Evolutionary conservation across 2,888 invertebrate species (phyloP).

Genomic region (Antheraea yamamai): DNA sequence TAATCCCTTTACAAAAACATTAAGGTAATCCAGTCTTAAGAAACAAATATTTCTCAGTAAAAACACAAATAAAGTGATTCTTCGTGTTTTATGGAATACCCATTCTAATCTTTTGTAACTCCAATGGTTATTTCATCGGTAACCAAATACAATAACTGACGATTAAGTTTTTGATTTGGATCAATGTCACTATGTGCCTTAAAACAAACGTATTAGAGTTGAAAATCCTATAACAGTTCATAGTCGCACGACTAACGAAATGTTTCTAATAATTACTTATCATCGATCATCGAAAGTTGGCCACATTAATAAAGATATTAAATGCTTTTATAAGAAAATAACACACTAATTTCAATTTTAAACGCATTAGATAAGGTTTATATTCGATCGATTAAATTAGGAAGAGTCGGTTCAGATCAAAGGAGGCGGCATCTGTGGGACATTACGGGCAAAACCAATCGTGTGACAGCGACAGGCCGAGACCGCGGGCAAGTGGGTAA

Average conservation of each 20-base stretch:
- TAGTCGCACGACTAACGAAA: conserved; percentile 69
- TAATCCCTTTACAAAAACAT: not conserved
- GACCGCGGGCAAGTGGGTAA: conserved; percentile 30
- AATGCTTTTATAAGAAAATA: conserved; percentile 52
- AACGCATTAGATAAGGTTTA: conserved; percentile 13
- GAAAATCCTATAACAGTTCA: conserved; percentile 23
- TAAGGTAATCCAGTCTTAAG: not conserved
- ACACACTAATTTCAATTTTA: conserved; percentile 22
- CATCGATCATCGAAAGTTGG: conserved; percentile 74
- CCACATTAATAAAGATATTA: conserved; percentile 78
- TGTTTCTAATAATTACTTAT: conserved; percentile 79
- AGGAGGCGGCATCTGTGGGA: conserved; percentile 63
- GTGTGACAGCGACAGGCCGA: conserved; percentile 60
- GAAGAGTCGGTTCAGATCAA: conserved; percentile 64
- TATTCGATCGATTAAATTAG: conserved; percentile 19
- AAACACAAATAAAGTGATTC: conserved; percentile 1
- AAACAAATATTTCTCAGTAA: conserved; percentile 4
- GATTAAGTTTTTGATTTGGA: conserved; percentile 65
- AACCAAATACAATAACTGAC: conserved; percentile 77
- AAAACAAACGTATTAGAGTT: not conserved
- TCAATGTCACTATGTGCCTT: conserved; percentile 26
- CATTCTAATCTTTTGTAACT: conserved; percentile 39
- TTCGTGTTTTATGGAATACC: conserved; percentile 10
- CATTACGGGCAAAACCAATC: conserved; percentile 71
- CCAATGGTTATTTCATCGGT: conserved; percentile 52